These are phyloP conservation scores for Phodopus roborovskii DNA, from an alignment of 2,113 vertebrate genomes.

Conservation along the genomic window DNA sequence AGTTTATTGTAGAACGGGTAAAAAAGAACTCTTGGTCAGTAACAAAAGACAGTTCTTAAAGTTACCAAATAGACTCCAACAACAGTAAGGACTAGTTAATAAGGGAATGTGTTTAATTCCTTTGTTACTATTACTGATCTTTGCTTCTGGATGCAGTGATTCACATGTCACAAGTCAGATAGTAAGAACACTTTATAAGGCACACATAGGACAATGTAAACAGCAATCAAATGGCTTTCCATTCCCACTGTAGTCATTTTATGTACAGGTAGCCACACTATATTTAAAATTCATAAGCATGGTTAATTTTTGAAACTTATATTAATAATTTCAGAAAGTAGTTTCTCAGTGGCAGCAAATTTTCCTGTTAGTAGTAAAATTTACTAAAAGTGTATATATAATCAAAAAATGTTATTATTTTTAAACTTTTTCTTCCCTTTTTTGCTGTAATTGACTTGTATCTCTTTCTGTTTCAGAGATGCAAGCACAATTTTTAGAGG, in stretches of 20 bases:
- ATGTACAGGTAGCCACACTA: background rate
- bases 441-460: constrained; percentile 42
- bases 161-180: constrained; percentile 6
- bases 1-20: background rate
- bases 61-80: background rate
- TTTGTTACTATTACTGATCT: constrained; percentile 7
- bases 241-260: background rate
- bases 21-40: constrained; percentile 33
- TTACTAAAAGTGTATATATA: background rate
- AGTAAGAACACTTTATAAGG: background rate
- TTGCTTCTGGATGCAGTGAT: constrained; percentile 32
- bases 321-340: constrained; percentile 35
- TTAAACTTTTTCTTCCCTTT: constrained; percentile 15
- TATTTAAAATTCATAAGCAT: background rate
- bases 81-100: background rate
- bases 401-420: constrained; percentile 24
- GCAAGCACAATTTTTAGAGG: constrained; percentile 98
- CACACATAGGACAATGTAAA: background rate
- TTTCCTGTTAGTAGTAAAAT: constrained; percentile 52
- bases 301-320: background rate
- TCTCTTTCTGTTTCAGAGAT: constrained; percentile 89
- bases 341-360: background rate
- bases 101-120: background rate
- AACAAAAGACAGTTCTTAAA: constrained; percentile 20
- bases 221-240: background rate